Evolutionary conservation across 2,797 vertebrate species (phyloP), one percentile per base, ranked within the genome.

Genomic region (Melanotaenia maccullochi): DNA sequence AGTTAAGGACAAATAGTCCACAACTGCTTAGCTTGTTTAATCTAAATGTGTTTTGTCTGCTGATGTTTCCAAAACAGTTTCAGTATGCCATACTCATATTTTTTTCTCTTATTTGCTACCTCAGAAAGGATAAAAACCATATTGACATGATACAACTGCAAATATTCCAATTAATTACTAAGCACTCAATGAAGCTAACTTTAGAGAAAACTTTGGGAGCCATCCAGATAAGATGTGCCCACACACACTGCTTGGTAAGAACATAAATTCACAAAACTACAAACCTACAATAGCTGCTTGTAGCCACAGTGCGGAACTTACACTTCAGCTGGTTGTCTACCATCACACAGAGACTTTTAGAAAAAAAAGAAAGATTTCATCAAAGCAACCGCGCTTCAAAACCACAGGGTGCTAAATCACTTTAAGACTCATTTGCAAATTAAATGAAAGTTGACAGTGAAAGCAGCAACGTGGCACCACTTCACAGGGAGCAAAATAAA

Each of bases 381-480:
- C 80, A 79, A 60, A 58, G 54, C 76, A 60, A 3, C 73, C 68
- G 71, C 77, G 24, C 64, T 76, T 59, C 12, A 16, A 66, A 51
- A 22, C 6, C 60, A 61, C 75, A 61, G 75, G 68, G 66, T 44
- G 22, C 66, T 0, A 44, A 35, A 40, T 57, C 42, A 11, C 60
- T 76, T 79, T 66, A 65, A 66, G 49, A 63, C 36, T 57, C 55
- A 60, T 67, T 75, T 76, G 49, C 49, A 62, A 74, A 60, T 72
- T 70, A 60, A 64, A 73, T 25, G 59, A 54, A 70, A 30, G 78
- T 63, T 24, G 81, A 65, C 58, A 65, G 78, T 11, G 57, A 71
- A 60, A 54, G 52, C 65, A 1, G 28, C 1, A 25, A 62, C 2
- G 75, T 16, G 72, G 73, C 62, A 2, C 44, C 3, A 4, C 75